Evolutionary conservation across 2,888 invertebrate genomes (phyloP), one percentile per base, ranked within the genome.

Genomic region (Euproctis similis): DNA sequence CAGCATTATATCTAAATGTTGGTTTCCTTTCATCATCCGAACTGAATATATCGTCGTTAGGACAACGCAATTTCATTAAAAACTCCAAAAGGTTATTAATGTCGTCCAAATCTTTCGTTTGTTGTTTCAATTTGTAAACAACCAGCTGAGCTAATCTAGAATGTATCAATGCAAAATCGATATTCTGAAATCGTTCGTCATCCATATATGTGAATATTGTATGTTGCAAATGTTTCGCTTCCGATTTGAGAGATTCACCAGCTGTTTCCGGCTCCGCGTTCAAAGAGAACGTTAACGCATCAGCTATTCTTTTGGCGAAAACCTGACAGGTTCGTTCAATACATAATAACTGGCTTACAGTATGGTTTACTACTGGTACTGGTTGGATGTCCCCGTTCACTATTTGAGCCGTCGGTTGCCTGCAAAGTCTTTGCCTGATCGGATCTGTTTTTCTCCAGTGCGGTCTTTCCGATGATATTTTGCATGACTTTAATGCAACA

Each of bases 141-240:
- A 90, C 87, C 10, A 90, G 61, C 42, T 87, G 86, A 0, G 90
- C 90, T 29, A 92, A 69, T 22, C 92, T 74, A 0, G 88, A 87
- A 57, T 92, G 92, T 19, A 89, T 86, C 34, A 88, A 67, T 7
- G 87, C 82, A 52, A 92, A 91, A 57, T 91, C 84, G 1, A 90
- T 88, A 8, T 84, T 78, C 3, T 82, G 64, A 59, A 91, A 92
- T 37, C 91, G 69, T 11, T 80, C 73, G 58, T 92, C 92, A 39
- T 89, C 88, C 85, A 89, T 89, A 58, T 90, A 92, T 19, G 90
- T 89, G 28, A 76, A 85, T 23, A 91, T 88, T 2, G 92, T 85
- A 39, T 88, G 86, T 58, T 90, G 90, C 20, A 92, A 69, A 59
- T 90, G 89, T 62, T 89, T 89, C 1, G 90, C 85, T 74, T 92